phyloP scores from a whole-genome alignment of 2,113 vertebrate genomes.

The Zapornia atra region DNA sequence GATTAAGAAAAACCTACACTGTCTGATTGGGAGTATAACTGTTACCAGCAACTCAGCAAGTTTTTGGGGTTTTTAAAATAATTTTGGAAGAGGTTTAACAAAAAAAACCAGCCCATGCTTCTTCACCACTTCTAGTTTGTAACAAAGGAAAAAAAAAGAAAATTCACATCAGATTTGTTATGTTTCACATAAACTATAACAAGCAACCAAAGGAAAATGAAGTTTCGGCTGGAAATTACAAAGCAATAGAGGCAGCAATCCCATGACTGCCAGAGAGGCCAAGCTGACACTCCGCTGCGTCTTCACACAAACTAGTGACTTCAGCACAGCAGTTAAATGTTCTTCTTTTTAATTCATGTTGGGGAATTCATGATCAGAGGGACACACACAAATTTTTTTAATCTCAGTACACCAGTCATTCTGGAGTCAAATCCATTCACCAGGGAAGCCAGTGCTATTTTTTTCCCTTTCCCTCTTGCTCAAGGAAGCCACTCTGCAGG shows the following conservation, averaged over 20 bases:
- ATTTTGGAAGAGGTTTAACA: background rate
- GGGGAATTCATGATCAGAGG: constrained; percentile 34
- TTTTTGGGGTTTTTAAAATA: background rate
- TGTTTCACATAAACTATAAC: background rate
- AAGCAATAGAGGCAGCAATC: background rate
- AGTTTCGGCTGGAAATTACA: background rate
- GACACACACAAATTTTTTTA: background rate
- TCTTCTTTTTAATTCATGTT: constrained; percentile 54
- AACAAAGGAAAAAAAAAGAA: background rate
- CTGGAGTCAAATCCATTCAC: constrained; percentile 8
- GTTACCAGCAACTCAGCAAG: background rate
- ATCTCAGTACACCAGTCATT: constrained; percentile 10
- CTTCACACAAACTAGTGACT: background rate
- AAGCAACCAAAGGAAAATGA: background rate
- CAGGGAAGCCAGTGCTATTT: background rate
- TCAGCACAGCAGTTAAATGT: constrained; percentile 35
- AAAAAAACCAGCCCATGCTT: background rate
- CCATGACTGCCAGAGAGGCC: background rate
- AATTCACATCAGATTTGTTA: background rate
- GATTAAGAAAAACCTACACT: background rate
- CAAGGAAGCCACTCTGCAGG: background rate
- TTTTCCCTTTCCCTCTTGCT: background rate
- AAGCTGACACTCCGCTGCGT: background rate
- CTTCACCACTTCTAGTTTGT: background rate
- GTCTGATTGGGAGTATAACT: background rate